Evolutionary conservation across 2,888 invertebrate genomes (phyloP).

Genomic region (Microplitis deprimator): DNA sequence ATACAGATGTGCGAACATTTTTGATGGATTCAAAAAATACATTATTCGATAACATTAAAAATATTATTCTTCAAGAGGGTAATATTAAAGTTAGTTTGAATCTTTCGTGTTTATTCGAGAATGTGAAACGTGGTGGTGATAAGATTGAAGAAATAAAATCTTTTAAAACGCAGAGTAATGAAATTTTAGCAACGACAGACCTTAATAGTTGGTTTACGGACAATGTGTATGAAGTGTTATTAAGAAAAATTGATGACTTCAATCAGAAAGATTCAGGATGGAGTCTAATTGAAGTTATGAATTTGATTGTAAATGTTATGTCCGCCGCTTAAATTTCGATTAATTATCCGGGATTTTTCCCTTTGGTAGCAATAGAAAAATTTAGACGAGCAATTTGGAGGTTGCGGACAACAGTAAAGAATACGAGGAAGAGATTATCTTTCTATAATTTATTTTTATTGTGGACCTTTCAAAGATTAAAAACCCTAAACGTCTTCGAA

Average conservation of each 20-base stretch:
- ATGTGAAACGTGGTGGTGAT: background rate
- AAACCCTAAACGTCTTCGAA: too few relatives aligned
- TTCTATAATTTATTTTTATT: too few relatives aligned
- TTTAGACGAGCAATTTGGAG: too few relatives aligned
- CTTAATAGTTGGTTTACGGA: too few relatives aligned
- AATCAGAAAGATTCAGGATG: background rate
- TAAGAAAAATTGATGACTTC: slow-evolving; percentile 14
- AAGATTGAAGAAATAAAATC: background rate
- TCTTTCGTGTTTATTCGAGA: background rate
- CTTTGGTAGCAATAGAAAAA: too few relatives aligned
- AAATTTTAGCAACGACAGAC: background rate
- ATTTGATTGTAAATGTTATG: background rate
- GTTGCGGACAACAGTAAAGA: too few relatives aligned
- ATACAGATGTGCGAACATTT: background rate
- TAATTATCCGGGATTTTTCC: too few relatives aligned
- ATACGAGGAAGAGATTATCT: too few relatives aligned
- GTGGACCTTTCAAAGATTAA: too few relatives aligned
- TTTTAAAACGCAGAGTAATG: background rate
- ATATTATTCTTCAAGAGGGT: background rate
- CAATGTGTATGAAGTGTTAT: background rate
- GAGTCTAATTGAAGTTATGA: background rate
- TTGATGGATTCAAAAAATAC: background rate
- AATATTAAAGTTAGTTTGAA: background rate
- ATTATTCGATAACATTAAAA: background rate
- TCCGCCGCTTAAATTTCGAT: too few relatives aligned